These are phyloP conservation scores for Papilio polyxenes DNA, from an alignment of 1,140 invertebrate genomes.

Conservation along the genomic window DNA sequence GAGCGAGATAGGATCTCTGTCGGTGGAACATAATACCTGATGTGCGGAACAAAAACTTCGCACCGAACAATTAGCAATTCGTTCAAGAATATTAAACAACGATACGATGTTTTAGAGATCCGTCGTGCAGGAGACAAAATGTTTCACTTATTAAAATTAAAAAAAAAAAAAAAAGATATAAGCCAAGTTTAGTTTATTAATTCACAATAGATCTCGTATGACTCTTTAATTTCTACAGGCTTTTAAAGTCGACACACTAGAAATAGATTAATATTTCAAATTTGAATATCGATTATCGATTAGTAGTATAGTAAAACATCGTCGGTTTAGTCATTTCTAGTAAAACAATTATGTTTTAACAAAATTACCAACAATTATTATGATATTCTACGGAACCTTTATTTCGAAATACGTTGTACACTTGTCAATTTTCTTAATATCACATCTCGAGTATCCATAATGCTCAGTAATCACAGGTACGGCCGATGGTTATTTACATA, in stretches of 20 bases:
- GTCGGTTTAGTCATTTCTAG: too few relatives aligned
- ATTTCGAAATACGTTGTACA: not conserved
- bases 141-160: too few relatives aligned
- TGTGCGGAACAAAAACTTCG: constrained; percentile 27
- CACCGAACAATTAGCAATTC: constrained; percentile 34
- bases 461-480: constrained; percentile 29
- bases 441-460: constrained; percentile 26
- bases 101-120: constrained; percentile 22
- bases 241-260: too few relatives aligned
- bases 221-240: too few relatives aligned
- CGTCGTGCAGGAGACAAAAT: not conserved
- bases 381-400: not conserved
- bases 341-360: too few relatives aligned
- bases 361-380: too few relatives aligned
- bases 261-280: too few relatives aligned
- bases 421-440: constrained; percentile 8
- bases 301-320: too few relatives aligned
- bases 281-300: too few relatives aligned
- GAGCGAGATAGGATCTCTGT: constrained; percentile 25
- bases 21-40: constrained; percentile 28
- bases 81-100: constrained; percentile 36
- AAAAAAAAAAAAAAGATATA: too few relatives aligned
- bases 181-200: too few relatives aligned
- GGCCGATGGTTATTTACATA: constrained; percentile 23
- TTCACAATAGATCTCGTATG: too few relatives aligned